A percentile compares a stretch with the other conserved stretches of the same genome.
Evolutionary conservation across 2,888 invertebrate species (phyloP).

Genomic region (Phalera bucephala): DNA sequence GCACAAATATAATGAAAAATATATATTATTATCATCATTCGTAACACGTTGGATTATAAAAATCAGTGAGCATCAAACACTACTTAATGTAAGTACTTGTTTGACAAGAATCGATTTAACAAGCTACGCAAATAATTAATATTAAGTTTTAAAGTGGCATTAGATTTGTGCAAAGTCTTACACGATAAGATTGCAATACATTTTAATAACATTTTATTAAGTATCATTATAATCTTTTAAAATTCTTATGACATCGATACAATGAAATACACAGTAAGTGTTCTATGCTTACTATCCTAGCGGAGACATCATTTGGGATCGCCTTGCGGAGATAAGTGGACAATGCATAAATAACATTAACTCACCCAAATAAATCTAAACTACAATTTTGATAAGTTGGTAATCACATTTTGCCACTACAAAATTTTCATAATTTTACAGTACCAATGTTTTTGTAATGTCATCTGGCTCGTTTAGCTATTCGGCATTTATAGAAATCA

Average conservation of each 20-base stretch:
- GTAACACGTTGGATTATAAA: constrained; percentile 15
- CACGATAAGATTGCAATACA: constrained; percentile 37
- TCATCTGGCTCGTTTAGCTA: no score
- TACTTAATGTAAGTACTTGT: constrained; percentile 57
- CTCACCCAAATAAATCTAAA: background rate
- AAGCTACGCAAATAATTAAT: constrained; percentile 27
- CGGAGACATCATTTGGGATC: background rate
- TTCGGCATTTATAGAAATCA: no score
- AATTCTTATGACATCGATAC: constrained; percentile 21
- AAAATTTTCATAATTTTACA: no score
- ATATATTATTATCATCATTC: constrained; percentile 1
- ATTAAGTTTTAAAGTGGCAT: constrained; percentile 23
- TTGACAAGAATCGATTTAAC: constrained; percentile 34
- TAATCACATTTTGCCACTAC: background rate
- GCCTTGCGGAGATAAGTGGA: background rate
- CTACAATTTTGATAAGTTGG: background rate
- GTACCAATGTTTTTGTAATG: no score
- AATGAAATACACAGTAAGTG: constrained; percentile 17
- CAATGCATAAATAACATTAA: background rate
- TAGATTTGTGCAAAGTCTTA: constrained; percentile 50
- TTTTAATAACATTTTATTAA: constrained; percentile 27
- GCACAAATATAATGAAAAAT: constrained; percentile 31
- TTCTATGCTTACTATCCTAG: background rate
- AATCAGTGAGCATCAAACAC: constrained; percentile 37
- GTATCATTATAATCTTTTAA: constrained; percentile 7